Evolutionary conservation across 2,888 invertebrate genomes (phyloP), one percentile per base, ranked within the genome.

Genomic region (Parnassius apollo): DNA sequence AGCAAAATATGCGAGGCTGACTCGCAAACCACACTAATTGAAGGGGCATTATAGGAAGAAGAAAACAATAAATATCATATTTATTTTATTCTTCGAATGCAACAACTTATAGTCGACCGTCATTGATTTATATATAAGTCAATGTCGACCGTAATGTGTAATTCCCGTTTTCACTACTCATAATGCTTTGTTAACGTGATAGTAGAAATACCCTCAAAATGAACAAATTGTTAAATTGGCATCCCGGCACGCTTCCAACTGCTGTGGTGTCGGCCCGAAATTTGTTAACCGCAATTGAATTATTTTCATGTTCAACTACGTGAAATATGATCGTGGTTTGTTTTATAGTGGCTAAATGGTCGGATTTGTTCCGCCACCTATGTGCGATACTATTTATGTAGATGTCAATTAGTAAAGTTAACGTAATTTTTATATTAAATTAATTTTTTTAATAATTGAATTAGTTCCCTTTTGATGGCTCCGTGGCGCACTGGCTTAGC

Each of bases 211-310:
- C 50, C 18, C 18, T 7, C 7, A 50, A 56, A 45, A 35, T 8
- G n/a, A 42, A 57, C 22, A 56, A 56, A 61, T 35, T 56, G 42
- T 48, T 35, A 25, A 25, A 25, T 25, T 4, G n/a, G 46, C 49
- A 35, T 51, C 22, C 42, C n/a, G 35, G 3, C 50, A 25, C 13
- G 25, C 25, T 22, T 25, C 22, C 44, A 49, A 25, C 48, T 62
- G 61, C 49, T 13, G 55, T 42, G 46, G 44, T 55, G 53, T 61
- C 54, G 62, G 60, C 64, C 55, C 57, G 45, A 55, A 56, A 59
- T 66, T 54, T 50, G 61, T 59, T 59, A 22, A 57, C 64, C 65
- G 58, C 65, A 65, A 65, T 65, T 66, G 65, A 61, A 66, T 64
- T 66, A 65, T 64, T 66, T 67, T 59, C 61, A 54, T 59, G 61